Evolutionary conservation across 2,797 vertebrate species (phyloP).

Genomic region (Danionella dracula): DNA sequence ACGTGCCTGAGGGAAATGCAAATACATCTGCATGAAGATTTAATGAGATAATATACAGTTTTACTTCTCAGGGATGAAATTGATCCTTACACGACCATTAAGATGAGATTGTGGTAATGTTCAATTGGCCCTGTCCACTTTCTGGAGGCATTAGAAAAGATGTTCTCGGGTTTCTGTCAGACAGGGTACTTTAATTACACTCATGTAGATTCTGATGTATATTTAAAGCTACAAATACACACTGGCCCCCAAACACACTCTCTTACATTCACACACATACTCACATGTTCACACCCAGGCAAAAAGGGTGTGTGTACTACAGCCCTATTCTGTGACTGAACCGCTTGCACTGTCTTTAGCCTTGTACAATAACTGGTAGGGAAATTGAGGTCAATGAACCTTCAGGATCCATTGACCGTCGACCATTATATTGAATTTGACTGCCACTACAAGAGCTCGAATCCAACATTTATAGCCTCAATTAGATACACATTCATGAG

Average conservation of each 20-base stretch:
- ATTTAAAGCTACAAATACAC: no score
- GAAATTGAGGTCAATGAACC: conserved; percentile 77
- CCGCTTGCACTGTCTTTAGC: not conserved
- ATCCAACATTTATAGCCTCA: conserved; percentile 58
- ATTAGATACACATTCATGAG: conserved; percentile 33
- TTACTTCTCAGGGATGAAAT: conserved; percentile 60
- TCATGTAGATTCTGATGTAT: no score
- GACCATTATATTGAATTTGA: conserved; percentile 76
- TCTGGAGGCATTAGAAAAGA: conserved; percentile 13
- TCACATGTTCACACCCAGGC: no score
- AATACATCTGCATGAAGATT: conserved; percentile 58
- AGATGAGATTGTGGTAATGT: conserved; percentile 54
- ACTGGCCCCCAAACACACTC: no score
- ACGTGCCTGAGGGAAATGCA: conserved; percentile 17
- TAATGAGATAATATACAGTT: conserved; percentile 51
- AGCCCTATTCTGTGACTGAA: not conserved
- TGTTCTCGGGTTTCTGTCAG: no score
- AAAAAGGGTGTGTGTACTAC: not conserved
- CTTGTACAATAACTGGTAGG: conserved; percentile 54
- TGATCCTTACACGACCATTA: conserved; percentile 62
- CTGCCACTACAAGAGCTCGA: conserved; percentile 76
- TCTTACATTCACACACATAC: no score
- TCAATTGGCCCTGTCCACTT: conserved; percentile 61
- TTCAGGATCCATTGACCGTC: conserved; percentile 69
- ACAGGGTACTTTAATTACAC: no score